phyloP scores from a whole-genome alignment of 2,888 invertebrate genomes.

The Neoitamus cyanurus region DNA sequence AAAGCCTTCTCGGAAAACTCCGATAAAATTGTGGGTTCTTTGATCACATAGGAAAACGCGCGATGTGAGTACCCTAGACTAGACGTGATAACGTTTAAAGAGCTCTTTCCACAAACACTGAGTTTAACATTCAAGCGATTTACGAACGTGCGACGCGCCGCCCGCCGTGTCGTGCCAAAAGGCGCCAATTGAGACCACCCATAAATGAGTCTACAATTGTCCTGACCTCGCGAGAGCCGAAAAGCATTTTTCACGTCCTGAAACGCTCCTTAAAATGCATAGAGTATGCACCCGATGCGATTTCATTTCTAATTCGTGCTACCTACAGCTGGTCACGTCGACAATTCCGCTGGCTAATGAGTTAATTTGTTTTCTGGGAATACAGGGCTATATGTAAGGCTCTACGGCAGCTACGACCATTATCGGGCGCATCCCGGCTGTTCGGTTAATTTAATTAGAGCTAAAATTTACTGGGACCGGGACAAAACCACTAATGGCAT shows the following conservation, averaged over 20 bases:
- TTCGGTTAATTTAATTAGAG: conserved; percentile 26
- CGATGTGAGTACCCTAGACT: too few relatives aligned
- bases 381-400: not conserved
- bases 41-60: too few relatives aligned
- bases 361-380: conserved; percentile 20
- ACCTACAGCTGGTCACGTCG: not conserved
- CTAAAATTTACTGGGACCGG: conserved; percentile 19
- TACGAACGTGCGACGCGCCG: not conserved
- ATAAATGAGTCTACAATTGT: not conserved
- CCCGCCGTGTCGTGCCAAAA: too few relatives aligned
- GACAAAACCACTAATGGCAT: conserved; percentile 26
- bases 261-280: not conserved
- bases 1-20: too few relatives aligned
- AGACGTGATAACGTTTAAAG: too few relatives aligned
- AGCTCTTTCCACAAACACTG: not conserved
- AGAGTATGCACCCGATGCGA: not conserved
- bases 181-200: not conserved
- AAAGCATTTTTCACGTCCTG: not conserved
- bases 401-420: not conserved
- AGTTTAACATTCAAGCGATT: not conserved
- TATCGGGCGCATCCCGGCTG: not conserved
- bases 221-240: not conserved
- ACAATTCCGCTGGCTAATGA: not conserved
- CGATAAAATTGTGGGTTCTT: too few relatives aligned
- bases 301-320: not conserved